Evolutionary conservation across 2,113 vertebrate species (phyloP).

Genomic region (Amia ocellicauda): DNA sequence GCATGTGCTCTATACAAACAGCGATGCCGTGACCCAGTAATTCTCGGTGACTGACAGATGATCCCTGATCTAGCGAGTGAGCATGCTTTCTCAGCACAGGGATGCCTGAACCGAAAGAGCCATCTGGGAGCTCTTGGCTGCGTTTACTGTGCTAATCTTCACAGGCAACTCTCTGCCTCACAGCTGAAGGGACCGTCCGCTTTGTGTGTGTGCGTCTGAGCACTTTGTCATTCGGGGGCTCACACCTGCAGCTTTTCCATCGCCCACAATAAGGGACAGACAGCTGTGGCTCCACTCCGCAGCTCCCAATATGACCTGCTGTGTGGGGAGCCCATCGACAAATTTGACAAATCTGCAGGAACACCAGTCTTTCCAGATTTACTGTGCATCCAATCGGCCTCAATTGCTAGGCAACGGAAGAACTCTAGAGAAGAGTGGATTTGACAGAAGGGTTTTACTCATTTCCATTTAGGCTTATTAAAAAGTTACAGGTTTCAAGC

Average conservation of each 20-base stretch:
- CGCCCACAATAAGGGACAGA: conserved; percentile 24
- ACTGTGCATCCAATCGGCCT: neutral
- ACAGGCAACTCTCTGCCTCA: neutral
- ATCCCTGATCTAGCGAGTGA: conserved; percentile 16
- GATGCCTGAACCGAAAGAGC: no score
- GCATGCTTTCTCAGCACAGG: conserved; percentile 27
- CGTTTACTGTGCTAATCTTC: conserved; percentile 20
- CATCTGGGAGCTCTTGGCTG: conserved; percentile 29
- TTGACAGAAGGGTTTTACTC: no score
- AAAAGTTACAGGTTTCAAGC: no score
- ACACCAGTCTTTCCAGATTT: neutral
- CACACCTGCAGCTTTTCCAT: conserved; percentile 54
- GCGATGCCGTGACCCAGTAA: conserved; percentile 24
- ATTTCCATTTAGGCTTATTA: no score
- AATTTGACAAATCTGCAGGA: neutral
- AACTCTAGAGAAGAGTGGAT: no score
- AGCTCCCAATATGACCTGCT: conserved; percentile 20
- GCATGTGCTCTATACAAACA: no score
- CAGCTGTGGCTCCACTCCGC: conserved; percentile 4
- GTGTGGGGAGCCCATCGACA: neutral
- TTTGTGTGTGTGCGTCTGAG: conserved; percentile 17
- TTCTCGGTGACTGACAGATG: conserved; percentile 26
- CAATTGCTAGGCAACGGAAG: conserved; percentile 9
- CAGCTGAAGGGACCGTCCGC: conserved; percentile 2
- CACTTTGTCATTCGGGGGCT: conserved; percentile 25